A percentile compares a stretch with the other conserved stretches of the same genome.
phyloP scores from a whole-genome alignment of 2,113 vertebrate species.

The Anthoscopus minutus region DNA sequence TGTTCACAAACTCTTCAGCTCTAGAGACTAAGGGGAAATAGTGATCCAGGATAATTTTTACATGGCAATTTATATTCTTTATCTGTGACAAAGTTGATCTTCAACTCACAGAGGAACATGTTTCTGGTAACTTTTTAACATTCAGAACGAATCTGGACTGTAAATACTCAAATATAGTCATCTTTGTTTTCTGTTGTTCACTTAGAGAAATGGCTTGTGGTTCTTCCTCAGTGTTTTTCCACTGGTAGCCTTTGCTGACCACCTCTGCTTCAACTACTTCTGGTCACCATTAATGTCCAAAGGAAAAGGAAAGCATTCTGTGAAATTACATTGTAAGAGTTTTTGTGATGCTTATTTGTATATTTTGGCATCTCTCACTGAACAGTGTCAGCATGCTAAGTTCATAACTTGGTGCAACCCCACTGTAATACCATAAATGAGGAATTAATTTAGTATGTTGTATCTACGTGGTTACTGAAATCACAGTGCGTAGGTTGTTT shows the following conservation, averaged over 20 bases:
- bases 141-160: not conserved
- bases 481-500: not conserved
- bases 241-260: not conserved
- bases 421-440: not conserved
- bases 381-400: not conserved
- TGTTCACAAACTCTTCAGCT: not conserved
- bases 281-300: not conserved
- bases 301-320: not conserved
- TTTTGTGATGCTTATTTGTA: not conserved
- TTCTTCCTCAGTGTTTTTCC: not conserved
- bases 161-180: not conserved
- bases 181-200: no score
- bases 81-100: not conserved
- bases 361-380: not conserved
- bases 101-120: not conserved
- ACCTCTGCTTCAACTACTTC: not conserved
- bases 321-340: not conserved
- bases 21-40: not conserved
- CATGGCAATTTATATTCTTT: not conserved
- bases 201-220: not conserved
- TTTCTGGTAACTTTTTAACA: not conserved
- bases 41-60: not conserved
- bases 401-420: not conserved
- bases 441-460: not conserved
- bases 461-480: not conserved